Conservation (phyloP, 2,113 vertebrate species). For the Hemichromis elongatus region DNA sequence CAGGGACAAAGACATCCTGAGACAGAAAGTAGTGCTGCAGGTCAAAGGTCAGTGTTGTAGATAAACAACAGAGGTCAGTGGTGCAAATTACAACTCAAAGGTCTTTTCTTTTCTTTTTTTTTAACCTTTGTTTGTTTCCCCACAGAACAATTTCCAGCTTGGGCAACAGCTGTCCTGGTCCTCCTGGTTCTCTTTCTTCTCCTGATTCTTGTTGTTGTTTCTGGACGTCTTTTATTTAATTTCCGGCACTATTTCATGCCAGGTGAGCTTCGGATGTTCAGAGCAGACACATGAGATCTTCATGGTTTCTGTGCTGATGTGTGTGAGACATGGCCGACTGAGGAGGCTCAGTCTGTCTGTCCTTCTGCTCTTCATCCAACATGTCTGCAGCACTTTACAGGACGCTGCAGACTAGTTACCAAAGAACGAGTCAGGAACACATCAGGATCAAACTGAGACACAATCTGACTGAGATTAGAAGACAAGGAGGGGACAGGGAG, state of each 20-base stretch:
- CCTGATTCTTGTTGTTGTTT: background rate
- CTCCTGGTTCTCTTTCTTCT: background rate
- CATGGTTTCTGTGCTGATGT: no score
- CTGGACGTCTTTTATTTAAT: background rate
- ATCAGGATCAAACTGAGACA: background rate
- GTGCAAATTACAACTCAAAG: fast-evolving
- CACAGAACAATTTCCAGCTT: background rate
- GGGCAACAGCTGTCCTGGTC: background rate
- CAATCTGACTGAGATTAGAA: background rate
- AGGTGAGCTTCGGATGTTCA: background rate
- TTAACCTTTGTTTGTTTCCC: background rate
- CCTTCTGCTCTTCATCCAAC: no score
- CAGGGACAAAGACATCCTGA: background rate
- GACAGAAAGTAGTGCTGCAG: background rate
- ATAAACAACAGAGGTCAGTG: background rate
- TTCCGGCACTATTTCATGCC: background rate
- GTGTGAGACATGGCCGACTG: no score
- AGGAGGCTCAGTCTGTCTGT: no score
- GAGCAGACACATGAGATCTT: no score
- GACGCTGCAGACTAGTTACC: no score
- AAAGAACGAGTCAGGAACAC: no score
- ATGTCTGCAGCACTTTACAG: no score
- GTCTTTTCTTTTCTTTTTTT: background rate
- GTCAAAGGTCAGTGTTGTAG: background rate
- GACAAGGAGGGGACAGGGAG: background rate